phyloP scores from a whole-genome alignment of 2,797 vertebrate genomes.

The Pseudochirops cupreus region DNA sequence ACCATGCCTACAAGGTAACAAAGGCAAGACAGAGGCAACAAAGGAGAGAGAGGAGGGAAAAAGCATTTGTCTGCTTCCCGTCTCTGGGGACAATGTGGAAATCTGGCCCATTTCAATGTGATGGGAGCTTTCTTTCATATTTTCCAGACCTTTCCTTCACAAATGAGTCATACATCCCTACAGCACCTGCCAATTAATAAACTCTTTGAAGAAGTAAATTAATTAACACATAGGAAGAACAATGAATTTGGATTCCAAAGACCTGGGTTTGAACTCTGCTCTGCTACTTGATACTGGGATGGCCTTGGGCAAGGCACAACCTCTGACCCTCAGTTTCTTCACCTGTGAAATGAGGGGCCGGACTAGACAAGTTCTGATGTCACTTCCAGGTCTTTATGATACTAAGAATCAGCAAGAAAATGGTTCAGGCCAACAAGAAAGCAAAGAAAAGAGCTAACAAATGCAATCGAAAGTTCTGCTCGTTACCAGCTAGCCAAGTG shows the following conservation, averaged over 20 bases:
- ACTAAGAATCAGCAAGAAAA: not conserved
- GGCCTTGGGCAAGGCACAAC: not conserved
- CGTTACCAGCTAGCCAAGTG: not conserved
- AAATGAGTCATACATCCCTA: slow-evolving; percentile 44
- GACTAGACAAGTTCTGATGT: not conserved
- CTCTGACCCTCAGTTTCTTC: slow-evolving; percentile 34
- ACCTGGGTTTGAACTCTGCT: not conserved
- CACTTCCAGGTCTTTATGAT: not conserved
- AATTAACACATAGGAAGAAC: not conserved
- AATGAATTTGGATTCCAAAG: not conserved
- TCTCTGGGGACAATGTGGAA: slow-evolving; percentile 10
- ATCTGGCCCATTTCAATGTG: not conserved
- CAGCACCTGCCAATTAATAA: slow-evolving; percentile 47
- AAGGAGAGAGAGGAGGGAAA: no score
- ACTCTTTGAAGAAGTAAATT: slow-evolving; percentile 21
- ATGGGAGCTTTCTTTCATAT: slow-evolving; percentile 48
- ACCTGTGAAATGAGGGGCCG: slow-evolving; percentile 40
- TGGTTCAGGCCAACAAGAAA: not conserved
- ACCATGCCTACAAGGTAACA: slow-evolving; percentile 57
- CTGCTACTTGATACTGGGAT: not conserved
- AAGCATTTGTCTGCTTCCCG: slow-evolving; percentile 39
- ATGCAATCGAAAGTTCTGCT: not conserved
- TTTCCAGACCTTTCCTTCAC: not conserved
- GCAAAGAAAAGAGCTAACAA: not conserved
- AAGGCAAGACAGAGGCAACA: slow-evolving; percentile 26